Evolutionary conservation across 2,888 invertebrate species (phyloP), one percentile per base, ranked within the genome.

Genomic region (Chaetoderma sp.): DNA sequence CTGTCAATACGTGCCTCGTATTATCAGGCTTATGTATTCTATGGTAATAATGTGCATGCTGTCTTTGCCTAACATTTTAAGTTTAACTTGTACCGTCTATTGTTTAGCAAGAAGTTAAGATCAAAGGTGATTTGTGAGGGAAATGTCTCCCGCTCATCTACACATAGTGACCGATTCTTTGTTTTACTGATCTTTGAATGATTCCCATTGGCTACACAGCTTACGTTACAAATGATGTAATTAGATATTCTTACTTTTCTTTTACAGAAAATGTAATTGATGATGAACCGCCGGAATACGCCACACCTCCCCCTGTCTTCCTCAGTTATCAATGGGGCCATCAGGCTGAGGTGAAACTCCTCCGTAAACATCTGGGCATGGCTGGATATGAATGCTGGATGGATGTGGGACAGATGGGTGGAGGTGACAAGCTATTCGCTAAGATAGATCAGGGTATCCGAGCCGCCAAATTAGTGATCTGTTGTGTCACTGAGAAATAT

Each of bases 371-470:
- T 63, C 74, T 84, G 50, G 76, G 77, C 61, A 78, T 77, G 80
- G 84, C 83, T 2, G 83, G 83, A 13, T 83, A 77, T 64, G 72
- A 74, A 33, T 81, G 83, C 64, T 85, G 85, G 85, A 78, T 85
- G 79, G 85, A 85, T 68, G 78, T 83, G 47, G 85, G 85, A 33
- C 83, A 85, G 70, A 85, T 85, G 84, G 85, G 85, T 18, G 85
- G 85, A 1, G 85, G 85, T 18, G 84, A 84, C 69, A 84, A 84
- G 63, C 72, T 84, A 42, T 84, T 80, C 68, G 77, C 77, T 52
- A 83, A 83, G 64, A 85, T 85, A 39, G 84, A 85, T 70, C 60
- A 67, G 16, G 85, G 85, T 4, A 80, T 85, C 42, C 60, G 83
- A 42, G 76, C 69, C 13, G 81, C 83, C 6, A 83, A 82, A 69